Evolutionary conservation across 2,888 invertebrate species (phyloP), one percentile per base, ranked within the genome.

Genomic region (Acholoe squamosa): DNA sequence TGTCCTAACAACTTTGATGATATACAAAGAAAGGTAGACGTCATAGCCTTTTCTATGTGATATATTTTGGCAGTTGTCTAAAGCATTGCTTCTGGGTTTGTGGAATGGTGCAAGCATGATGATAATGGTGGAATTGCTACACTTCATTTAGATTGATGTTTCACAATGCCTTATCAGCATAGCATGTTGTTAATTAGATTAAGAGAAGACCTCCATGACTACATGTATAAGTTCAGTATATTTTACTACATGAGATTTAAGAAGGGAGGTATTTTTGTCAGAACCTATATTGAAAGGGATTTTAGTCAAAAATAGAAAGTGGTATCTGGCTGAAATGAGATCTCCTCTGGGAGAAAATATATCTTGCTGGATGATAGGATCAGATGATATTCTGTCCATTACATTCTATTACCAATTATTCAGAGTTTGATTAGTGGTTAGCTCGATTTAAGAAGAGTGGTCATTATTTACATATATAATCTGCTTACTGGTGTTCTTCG

Each of bases 181-280:
- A 71, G 71, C 25, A 28, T 3, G 10, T 43, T 43, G 43, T 43
- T 43, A 7, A 43, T 7, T 10, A 71, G 31, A 25, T n/a, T 25
- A 28, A 71, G 0, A 28, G 7, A 5, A 14, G 14, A 71, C 19
- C 28, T 25, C 12, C 71, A 19, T 61, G n/a, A 61, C 25, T 71
- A 0, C 14, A 71, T 14, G 25, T 28, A 28, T n/a, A 5, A 71
- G 14, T 3, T 28, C 3, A 28, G 25, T 25, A 71, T 71, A 71
- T 71, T 71, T 71, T 71, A 61, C 5, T 61, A 71, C 71, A 71
- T 5, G 71, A 71, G 71, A 71, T 71, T 71, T 25, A 14, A 28
- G 25, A 71, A 61, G 61, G 19, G 61, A 61, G 61, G 61, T 61
- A 61, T 61, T 61, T 61, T 61, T 61, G 61, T 61, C 61, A n/a